phyloP scores from a whole-genome alignment of 2,888 invertebrate genomes.

The Drosophila multiciliata region DNA sequence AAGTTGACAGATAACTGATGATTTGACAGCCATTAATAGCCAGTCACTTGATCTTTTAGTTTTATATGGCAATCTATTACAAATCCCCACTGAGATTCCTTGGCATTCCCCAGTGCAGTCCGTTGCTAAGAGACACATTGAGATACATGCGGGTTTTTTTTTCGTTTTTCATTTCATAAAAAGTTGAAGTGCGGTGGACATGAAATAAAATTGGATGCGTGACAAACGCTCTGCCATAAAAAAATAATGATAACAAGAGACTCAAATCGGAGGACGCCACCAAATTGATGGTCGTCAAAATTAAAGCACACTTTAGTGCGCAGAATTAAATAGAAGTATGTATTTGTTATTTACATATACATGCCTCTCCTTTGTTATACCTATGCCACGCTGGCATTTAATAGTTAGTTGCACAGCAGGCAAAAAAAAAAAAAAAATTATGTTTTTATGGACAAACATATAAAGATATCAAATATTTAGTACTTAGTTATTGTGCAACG shows the following conservation, averaged over 20 bases:
- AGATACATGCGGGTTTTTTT: slow-evolving; percentile 3
- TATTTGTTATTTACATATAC: slow-evolving; percentile 5
- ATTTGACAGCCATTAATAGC: background rate
- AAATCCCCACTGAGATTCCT: slow-evolving; percentile 2
- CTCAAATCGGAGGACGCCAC: slow-evolving; percentile 19
- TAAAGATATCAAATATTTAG: slow-evolving; percentile 71
- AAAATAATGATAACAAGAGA: slow-evolving; percentile 46
- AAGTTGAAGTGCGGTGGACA: background rate
- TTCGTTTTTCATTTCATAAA: background rate
- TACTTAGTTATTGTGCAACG: slow-evolving; percentile 61
- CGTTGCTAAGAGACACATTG: background rate
- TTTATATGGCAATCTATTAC: slow-evolving; percentile 21
- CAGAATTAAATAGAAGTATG: slow-evolving; percentile 32
- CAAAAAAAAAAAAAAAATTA: background rate
- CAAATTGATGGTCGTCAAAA: slow-evolving; percentile 43
- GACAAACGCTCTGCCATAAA: slow-evolving; percentile 34
- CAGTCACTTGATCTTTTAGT: background rate
- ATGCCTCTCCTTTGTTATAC: slow-evolving; percentile 31
- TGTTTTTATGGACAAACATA: background rate
- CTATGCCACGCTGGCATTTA: slow-evolving; percentile 32
- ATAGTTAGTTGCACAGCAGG: slow-evolving; percentile 27
- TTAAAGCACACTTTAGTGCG: slow-evolving; percentile 48
- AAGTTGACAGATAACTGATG: slow-evolving; percentile 1
- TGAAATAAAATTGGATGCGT: slow-evolving; percentile 39
- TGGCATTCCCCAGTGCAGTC: background rate